Percentiles rank a stretch among this genome's conserved stretches.
phyloP scores from a whole-genome alignment of 2,888 invertebrate genomes.

The Volucella inflata region DNA sequence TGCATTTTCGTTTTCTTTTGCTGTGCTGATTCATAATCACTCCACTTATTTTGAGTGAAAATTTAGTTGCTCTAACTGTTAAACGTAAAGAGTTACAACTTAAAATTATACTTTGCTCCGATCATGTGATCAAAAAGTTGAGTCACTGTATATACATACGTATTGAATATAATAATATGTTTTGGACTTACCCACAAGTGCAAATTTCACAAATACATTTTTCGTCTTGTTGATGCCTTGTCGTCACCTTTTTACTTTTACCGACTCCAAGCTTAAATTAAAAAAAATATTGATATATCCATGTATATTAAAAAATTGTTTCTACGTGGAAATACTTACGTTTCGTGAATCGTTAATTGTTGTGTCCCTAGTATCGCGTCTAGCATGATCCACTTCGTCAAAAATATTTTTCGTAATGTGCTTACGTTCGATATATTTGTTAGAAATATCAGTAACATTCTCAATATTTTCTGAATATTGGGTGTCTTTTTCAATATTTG shows the following conservation, averaged over 20 bases:
- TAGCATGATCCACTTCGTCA: conserved; percentile 81
- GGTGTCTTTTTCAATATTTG: conserved; percentile 83
- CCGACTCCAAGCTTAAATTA: conserved; percentile 80
- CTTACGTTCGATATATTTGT: conserved; percentile 80
- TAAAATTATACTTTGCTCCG: too few relatives aligned
- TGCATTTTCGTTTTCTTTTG: too few relatives aligned
- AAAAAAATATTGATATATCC: background rate
- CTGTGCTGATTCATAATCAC: too few relatives aligned
- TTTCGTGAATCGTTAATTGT: conserved; percentile 80
- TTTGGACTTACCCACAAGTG: conserved; percentile 91
- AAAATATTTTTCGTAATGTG: conserved; percentile 81
- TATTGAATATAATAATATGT: too few relatives aligned
- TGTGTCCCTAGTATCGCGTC: conserved; percentile 77
- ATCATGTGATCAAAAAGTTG: too few relatives aligned
- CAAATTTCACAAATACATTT: conserved; percentile 95
- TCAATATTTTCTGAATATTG: conserved; percentile 81
- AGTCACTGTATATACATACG: too few relatives aligned
- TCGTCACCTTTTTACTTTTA: conserved; percentile 79
- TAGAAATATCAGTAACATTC: conserved; percentile 80
- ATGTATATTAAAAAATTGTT: too few relatives aligned
- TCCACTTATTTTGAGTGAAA: too few relatives aligned
- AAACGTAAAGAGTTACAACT: too few relatives aligned
- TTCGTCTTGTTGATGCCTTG: conserved; percentile 86
- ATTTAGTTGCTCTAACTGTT: too few relatives aligned
- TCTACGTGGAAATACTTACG: conserved; percentile 76